Evolutionary conservation across 2,113 vertebrate species (phyloP).

Genomic region (Tiliqua scincoides): DNA sequence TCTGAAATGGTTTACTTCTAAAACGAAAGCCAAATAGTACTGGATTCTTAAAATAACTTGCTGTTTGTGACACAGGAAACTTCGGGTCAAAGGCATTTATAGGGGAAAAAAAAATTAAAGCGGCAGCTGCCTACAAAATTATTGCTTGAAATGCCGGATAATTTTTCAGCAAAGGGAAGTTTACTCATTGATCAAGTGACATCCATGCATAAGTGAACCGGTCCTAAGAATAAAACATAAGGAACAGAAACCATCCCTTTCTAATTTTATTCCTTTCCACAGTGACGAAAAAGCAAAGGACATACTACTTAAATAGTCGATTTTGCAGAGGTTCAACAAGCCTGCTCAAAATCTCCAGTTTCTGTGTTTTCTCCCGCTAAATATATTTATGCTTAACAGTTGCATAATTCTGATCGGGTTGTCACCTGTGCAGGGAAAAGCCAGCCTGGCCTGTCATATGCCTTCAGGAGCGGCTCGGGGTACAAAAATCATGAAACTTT

Average conservation of each 20-base stretch:
- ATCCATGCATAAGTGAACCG: not conserved
- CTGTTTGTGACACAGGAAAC: slow-evolving; percentile 63
- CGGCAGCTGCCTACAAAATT: slow-evolving; percentile 33
- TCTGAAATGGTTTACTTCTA: slow-evolving; percentile 57
- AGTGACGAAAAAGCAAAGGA: no score
- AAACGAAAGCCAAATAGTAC: slow-evolving; percentile 64
- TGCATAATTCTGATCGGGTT: not conserved
- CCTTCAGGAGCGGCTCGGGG: not conserved
- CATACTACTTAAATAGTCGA: no score
- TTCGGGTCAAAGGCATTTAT: slow-evolving; percentile 62
- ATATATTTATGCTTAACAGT: not conserved
- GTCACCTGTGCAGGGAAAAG: not conserved
- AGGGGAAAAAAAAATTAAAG: slow-evolving; percentile 64
- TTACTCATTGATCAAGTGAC: no score
- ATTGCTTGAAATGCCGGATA: not conserved
- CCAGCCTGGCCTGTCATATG: not conserved
- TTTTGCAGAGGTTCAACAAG: no score
- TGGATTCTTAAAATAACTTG: slow-evolving; percentile 71
- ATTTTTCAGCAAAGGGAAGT: not conserved
- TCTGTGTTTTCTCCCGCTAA: no score
- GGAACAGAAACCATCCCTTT: no score
- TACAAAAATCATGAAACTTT: no score
- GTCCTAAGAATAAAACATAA: no score
- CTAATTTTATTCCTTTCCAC: no score
- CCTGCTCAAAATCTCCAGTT: no score